These are phyloP conservation scores for Drosophila multiciliata DNA, from an alignment of 2,888 invertebrate species.

Conservation along the genomic window DNA sequence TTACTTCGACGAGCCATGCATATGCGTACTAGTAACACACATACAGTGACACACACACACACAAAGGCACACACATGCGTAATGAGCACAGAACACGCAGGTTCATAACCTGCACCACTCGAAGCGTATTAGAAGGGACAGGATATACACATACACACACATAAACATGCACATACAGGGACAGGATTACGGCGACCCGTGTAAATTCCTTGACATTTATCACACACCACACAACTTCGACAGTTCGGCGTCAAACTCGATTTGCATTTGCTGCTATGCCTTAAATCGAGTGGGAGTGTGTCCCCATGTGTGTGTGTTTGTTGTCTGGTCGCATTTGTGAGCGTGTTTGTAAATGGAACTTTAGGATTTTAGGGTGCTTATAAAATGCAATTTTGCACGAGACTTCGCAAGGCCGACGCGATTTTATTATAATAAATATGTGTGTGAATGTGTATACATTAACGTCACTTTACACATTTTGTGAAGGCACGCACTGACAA, in stretches of 20 bases:
- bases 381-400: slow-evolving; percentile 40
- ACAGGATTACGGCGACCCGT: slow-evolving; percentile 60
- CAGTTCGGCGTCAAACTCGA: slow-evolving; percentile 71
- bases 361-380: slow-evolving; percentile 16
- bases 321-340: slow-evolving; percentile 13
- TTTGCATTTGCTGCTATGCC: slow-evolving; percentile 63
- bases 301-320: slow-evolving; percentile 17
- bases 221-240: slow-evolving; percentile 67
- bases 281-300: slow-evolving; percentile 19
- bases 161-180: slow-evolving; percentile 30
- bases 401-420: slow-evolving; percentile 49
- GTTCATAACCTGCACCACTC: slow-evolving; percentile 83
- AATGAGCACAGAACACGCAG: slow-evolving; percentile 69
- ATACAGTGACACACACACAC: slow-evolving; percentile 34
- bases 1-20: slow-evolving; percentile 64
- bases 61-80: slow-evolving; percentile 64
- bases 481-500: slow-evolving; percentile 60
- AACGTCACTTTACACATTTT: slow-evolving; percentile 34
- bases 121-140: slow-evolving; percentile 77
- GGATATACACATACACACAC: slow-evolving; percentile 23
- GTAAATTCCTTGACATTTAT: slow-evolving; percentile 82
- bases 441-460: slow-evolving; percentile 18
- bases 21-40: slow-evolving; percentile 70
- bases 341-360: slow-evolving; percentile 8
- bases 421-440: slow-evolving; percentile 16